These are phyloP conservation scores for Spinus olivaceus DNA, from an alignment of 2,797 vertebrate species.

Conservation along the genomic window DNA sequence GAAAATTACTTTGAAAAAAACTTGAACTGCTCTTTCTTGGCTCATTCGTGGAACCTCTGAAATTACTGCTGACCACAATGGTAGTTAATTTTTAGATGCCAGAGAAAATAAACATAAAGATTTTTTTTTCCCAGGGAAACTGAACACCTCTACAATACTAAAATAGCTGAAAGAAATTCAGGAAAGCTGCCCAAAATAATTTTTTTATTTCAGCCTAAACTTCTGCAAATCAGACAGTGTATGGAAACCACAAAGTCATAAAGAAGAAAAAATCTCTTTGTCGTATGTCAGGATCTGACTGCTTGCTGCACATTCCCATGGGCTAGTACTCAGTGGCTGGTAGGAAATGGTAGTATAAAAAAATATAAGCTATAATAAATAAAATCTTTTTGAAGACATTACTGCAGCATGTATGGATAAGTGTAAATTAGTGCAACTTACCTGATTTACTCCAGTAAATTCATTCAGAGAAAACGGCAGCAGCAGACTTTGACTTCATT, in stretches of 20 bases:
- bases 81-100: neutral
- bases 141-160: slow-evolving; percentile 5
- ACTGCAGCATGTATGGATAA: neutral
- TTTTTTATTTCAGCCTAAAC: neutral
- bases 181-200: neutral
- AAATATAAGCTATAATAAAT: neutral
- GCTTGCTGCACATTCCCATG: neutral
- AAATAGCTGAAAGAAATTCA: neutral
- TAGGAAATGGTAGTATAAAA: neutral
- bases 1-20: neutral
- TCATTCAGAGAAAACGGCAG: neutral
- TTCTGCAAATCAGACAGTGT: neutral
- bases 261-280: neutral
- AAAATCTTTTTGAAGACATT: neutral
- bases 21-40: neutral
- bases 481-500: neutral
- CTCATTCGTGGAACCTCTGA: neutral
- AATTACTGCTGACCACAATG: neutral
- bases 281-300: neutral
- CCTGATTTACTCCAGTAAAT: neutral
- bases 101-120: neutral
- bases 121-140: neutral
- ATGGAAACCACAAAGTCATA: neutral
- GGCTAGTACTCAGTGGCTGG: neutral
- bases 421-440: neutral